A percentile compares a stretch with the other conserved stretches of the same genome.
Evolutionary conservation across 2,797 vertebrate species (phyloP).

Genomic region (Okamejei kenojei): DNA sequence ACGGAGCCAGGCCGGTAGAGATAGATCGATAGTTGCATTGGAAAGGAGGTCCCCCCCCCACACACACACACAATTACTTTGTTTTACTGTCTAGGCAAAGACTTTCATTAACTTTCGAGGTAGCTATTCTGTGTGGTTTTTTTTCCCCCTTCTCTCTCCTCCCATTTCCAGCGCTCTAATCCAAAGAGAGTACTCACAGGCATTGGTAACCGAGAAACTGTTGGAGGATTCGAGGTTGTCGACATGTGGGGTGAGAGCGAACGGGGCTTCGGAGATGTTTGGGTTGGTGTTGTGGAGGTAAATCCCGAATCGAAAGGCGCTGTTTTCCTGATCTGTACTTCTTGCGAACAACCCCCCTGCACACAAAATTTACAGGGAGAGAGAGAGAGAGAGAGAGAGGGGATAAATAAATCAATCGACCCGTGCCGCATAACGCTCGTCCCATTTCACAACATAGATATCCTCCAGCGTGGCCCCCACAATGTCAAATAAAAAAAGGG

Average conservation of each 20-base stretch:
- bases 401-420: constrained; percentile 36
- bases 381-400: too few relatives aligned
- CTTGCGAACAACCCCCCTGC: constrained; percentile 97
- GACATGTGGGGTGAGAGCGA: constrained; percentile 97
- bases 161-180: neutral
- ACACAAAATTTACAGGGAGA: constrained; percentile 46
- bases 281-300: constrained; percentile 99
- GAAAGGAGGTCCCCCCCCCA: too few relatives aligned
- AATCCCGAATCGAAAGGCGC: constrained; percentile 95
- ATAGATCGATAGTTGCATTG: neutral
- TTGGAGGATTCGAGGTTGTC: constrained; percentile 99
- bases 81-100: too few relatives aligned
- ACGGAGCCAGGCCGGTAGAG: neutral
- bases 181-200: constrained; percentile 74
- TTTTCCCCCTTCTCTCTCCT: neutral
- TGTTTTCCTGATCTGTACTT: constrained; percentile 98
- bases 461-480: neutral
- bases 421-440: constrained; percentile 2
- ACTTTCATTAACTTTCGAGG: neutral
- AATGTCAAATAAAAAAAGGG: neutral
- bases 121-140: too few relatives aligned
- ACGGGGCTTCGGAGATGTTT: constrained; percentile 96
- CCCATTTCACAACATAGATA: neutral
- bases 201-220: constrained; percentile 98
- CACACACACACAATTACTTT: neutral